Conservation (phyloP, 2,113 vertebrate genomes). For the Grammatotria lemairii region DNA sequence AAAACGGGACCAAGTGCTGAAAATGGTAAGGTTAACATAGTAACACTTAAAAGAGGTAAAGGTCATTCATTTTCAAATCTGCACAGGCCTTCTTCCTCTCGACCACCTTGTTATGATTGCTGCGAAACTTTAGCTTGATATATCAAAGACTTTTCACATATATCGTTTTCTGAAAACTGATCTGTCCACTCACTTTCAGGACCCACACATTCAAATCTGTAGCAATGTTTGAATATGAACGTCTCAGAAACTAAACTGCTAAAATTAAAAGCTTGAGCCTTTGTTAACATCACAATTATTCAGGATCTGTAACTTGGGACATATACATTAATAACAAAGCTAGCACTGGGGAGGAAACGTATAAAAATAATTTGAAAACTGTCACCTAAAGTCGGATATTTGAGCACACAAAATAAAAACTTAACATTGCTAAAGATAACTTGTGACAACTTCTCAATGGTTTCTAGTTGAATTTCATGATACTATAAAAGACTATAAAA, state of each 20-base stretch:
- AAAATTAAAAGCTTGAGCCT: neutral
- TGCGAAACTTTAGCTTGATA: neutral
- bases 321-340: neutral
- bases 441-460: rapidly evolving
- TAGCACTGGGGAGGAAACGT: rapidly evolving
- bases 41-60: neutral
- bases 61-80: rapidly evolving
- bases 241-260: rapidly evolving
- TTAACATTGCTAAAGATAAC: rapidly evolving
- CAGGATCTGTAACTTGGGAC: neutral
- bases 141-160: neutral
- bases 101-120: neutral
- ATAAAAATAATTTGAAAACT: rapidly evolving
- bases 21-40: rapidly evolving
- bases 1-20: neutral
- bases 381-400: neutral
- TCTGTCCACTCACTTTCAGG: neutral
- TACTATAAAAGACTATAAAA: rapidly evolving
- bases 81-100: neutral
- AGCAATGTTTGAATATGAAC: neutral
- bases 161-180: neutral
- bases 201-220: neutral
- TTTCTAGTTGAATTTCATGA: neutral
- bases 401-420: neutral
- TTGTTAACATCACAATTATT: neutral